Base-by-base conservation (phyloP, 2,797 vertebrate genomes). In the Etheostoma nigrum region DNA sequence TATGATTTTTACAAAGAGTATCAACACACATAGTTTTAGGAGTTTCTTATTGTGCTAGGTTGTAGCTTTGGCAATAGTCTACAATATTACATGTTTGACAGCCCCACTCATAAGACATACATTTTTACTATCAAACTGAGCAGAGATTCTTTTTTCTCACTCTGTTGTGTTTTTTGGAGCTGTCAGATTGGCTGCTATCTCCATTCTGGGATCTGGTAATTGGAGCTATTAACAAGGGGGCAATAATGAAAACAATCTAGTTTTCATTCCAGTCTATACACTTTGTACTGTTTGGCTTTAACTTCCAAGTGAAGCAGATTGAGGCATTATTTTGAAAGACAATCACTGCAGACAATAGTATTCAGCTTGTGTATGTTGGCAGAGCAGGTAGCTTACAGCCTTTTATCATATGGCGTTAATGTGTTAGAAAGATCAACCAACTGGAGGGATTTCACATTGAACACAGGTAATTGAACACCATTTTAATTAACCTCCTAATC, bases 351-450 rank as follows among this genome's bases (percentile, higher is more conserved):
- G 53, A 73, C 33, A 74, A 63, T 36, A 68, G 61, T 45, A 10
- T 36, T 49, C 42, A 23, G 71, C 42, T 9, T 49, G 57, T 60
- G 53, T 21, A 14, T 61, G 66, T 33, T 69, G 70, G 64, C 78
- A 52, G 54, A 76, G 54, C 21, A 60, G 65, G 33, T 49, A 49
- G 54, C 48, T 65, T n/a, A 18, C 52, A 74, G 44, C n/a, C 68
- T 86, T 81, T 82, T 55, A 74, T 82, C 77, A 78, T 67, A 60
- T 65, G 81, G 54, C 42, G 71, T 78, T 72, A 75, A 55, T 54
- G 49, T 54, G 58, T 54, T 44, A 7, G 27, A 72, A 61, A 60
- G 48, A 51, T 27, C 57, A 53, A 74, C 36, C 44, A 52, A 76
- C 64, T 60, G 69, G 62, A 82, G 74, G 44, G 64, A 81, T 86